Base-by-base conservation (phyloP, 2,113 vertebrate genomes). In the Limnothrissa miodon region DNA sequence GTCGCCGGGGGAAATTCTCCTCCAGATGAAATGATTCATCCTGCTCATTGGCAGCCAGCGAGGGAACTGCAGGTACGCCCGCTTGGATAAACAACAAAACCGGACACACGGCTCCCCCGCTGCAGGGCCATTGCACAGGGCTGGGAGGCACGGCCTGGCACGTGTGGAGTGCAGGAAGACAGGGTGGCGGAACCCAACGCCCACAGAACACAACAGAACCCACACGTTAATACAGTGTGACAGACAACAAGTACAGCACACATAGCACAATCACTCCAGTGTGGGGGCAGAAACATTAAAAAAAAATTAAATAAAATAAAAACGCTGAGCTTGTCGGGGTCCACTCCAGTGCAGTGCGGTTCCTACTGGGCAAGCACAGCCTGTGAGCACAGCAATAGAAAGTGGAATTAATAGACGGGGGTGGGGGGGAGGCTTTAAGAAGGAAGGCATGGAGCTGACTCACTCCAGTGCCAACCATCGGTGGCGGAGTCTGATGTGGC, bases 1-100 rank as follows among this genome's bases (percentile, higher is more conserved):
- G 29, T 33, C 29, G 33, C 29, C 66, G 29, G 66, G 66, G 66
- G 66, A 74, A 74, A 74, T 74, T 74, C 66, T 74, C 66, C 33
- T 36, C 13, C 29, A 74, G 66, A 74, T 74, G 10, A 36, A 74
- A 74, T 74, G 33, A 36, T 74, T 74, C 66, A 74, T 74, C 66
- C 66, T 15, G 25, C 66, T 74, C 66, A 74, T 36, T 74, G 66
- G 66, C 66, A 74, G 66, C 66, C 25, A 13, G 25, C 36, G 66
- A 74, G 66, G 66, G 33, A 36, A 33, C 29, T 33, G 17, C 66
- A 74, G 66, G 66, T 36, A 74, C 66, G 29, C 29, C 66, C 66
- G 29, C 5, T 74, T 15, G 66, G 4, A 74, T 39, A 74, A 74
- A 74, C 66, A 74, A 62, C 25, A 29, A 36, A 29, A n/a, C 62